These are phyloP conservation scores for Cantharis rufa DNA, from an alignment of 2,888 invertebrate genomes.

Conservation along the genomic window DNA sequence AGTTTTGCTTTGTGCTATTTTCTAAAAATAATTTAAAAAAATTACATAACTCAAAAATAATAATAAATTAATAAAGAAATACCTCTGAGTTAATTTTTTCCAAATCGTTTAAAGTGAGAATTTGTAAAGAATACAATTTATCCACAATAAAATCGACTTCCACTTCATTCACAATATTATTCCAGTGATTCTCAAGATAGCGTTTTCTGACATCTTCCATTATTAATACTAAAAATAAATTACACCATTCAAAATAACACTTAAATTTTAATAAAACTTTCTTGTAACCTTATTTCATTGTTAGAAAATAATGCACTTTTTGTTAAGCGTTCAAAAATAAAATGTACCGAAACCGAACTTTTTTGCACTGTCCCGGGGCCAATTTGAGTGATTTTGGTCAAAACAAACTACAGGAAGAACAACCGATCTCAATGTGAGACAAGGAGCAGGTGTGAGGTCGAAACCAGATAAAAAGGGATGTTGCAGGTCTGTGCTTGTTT, in stretches of 20 bases:
- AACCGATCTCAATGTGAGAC: neutral
- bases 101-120: conserved; percentile 36
- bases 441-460: conserved; percentile 8
- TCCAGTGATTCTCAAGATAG: conserved; percentile 27
- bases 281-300: conserved; percentile 16
- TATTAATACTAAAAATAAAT: conserved; percentile 20
- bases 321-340: neutral
- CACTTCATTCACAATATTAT: conserved; percentile 33
- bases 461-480: conserved; percentile 3
- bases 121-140: conserved; percentile 30
- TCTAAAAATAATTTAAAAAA: conserved; percentile 47
- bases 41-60: neutral
- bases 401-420: neutral
- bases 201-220: conserved; percentile 27
- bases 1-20: conserved; percentile 52
- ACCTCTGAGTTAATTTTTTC: conserved; percentile 36
- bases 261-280: neutral
- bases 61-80: neutral
- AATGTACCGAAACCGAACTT: neutral
- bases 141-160: conserved; percentile 30
- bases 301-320: neutral
- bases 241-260: neutral
- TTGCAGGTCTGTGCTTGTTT: conserved; percentile 8
- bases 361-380: neutral
- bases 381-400: neutral